Base-by-base conservation (phyloP, 1,140 invertebrate genomes). In the Euschistus heros region DNA sequence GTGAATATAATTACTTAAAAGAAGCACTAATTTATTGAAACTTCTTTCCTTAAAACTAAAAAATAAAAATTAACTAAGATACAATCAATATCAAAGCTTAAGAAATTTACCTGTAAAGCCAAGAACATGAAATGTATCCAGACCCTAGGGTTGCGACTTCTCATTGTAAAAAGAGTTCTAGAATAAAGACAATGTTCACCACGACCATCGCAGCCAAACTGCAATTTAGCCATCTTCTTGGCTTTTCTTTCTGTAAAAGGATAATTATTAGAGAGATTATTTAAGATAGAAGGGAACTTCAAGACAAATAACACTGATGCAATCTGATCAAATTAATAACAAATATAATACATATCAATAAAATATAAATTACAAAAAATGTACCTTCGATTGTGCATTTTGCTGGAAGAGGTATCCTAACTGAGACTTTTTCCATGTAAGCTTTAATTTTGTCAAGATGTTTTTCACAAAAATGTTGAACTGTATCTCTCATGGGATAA, bases 61-160 rank as follows among this genome's bases (percentile, higher is more conserved):
- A n/a, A n/a, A n/a, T n/a, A n/a, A 33, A 61, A 63, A 57, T 10
- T 13, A 46, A 46, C 10, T n/a, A 46, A 46, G 10, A 13, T n/a
- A 46, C 50, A 18, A n/a, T 44, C 24, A 37, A 57, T n/a, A 60
- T 27, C 5, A 54, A 57, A 60, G 18, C 47, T 14, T 66, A 10
- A 44, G 20, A 8, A 13, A 15, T 26, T 70, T 76, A 87, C 85
- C 80, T 91, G 88, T 69, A 95, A 81, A 66, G 91, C 89, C 46
- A 97, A 81, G 77, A 96, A 95, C 91, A 96, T 96, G 18, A 97
- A 80, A 79, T 96, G 93, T 67, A 96, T 91, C 93, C 92, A 97
- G 61, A 89, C 85, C 69, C 89, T 82, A 14, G 92, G 87, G 75
- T 89, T 85, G 68, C 89, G 82, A 50, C 92, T 95, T 72, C 90